Base-by-base conservation (phyloP, 2,888 invertebrate species). In the Cerastis leucographa region DNA sequence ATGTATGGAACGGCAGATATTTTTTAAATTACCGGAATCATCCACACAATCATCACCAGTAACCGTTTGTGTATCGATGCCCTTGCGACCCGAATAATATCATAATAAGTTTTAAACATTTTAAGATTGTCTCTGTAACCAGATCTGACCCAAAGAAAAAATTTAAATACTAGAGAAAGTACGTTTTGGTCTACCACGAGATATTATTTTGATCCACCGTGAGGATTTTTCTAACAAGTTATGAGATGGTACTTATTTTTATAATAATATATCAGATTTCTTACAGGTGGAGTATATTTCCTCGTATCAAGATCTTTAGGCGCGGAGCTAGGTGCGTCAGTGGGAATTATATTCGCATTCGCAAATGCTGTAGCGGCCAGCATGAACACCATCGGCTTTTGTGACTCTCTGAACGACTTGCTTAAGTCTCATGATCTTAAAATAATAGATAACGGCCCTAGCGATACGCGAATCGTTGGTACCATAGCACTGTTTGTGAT, bases 361-460 rank as follows among this genome's bases (percentile, higher is more conserved):
- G 99, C 99, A 0, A 99, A 99, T 94, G 98, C 99, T 0, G 99
- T 99, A 0, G 98, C 99, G 0, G 99, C 99, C 0, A 98, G 99
- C 11, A 99, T 99, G 99, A 99, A 99, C 94, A 99, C 99, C 0
- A 99, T 99, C 71, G 99, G 99, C 6, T 99, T 99, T 96, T 99
- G 99, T 89, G 99, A 99, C 92, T 99, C 99, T 0, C 94, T 99
- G 85, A 98, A 98, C 90, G 98, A 98, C 80, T 94, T 99, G 49
- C 95, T 99, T 46, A 97, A 93, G 64, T 96, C 95, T 8, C 91
- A 97, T 86, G 97, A 97, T 3, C 87, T 98, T 56, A 97, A 97
- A 90, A 98, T 99, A 84, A 94, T 99, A 40, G 99, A 99, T 92
- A 93, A 92, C 51, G 91, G 91, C 12, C 94, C 97, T 9, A 98